Percentiles rank a stretch among this genome's conserved stretches.
Evolutionary conservation across 2,797 vertebrate species (phyloP).

Genomic region (Lerista edwardsae): DNA sequence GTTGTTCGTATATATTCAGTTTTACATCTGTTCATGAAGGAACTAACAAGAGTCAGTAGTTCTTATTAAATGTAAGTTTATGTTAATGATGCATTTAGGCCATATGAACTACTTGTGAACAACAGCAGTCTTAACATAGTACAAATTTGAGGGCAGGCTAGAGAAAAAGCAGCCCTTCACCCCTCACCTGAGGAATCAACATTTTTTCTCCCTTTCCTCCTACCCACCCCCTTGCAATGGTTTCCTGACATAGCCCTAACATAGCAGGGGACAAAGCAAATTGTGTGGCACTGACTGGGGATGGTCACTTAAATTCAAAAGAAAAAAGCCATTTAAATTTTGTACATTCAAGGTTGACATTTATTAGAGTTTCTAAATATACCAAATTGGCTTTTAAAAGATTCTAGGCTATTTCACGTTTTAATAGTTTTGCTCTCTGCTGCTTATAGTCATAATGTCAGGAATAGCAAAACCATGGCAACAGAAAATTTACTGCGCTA

Average conservation of each 20-base stretch:
- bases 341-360: slow-evolving; percentile 26
- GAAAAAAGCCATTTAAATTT: slow-evolving; percentile 33
- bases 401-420: slow-evolving; percentile 59
- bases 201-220: not conserved
- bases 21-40: not conserved
- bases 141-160: not conserved
- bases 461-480: slow-evolving; percentile 60
- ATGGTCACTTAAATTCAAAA: slow-evolving; percentile 9
- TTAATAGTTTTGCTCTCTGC: slow-evolving; percentile 57
- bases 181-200: not conserved
- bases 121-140: not conserved
- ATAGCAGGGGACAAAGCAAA: slow-evolving; percentile 6
- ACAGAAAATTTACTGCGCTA: slow-evolving; percentile 64
- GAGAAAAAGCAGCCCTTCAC: not conserved
- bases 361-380: slow-evolving; percentile 35
- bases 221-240: not conserved
- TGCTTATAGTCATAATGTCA: slow-evolving; percentile 58
- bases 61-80: not conserved
- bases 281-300: not conserved
- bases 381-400: slow-evolving; percentile 34
- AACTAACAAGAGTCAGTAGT: not conserved
- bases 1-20: not conserved
- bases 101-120: slow-evolving; percentile 10
- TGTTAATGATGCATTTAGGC: not conserved
- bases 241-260: not conserved